Conservation (phyloP, 2,797 vertebrate genomes). For the Zenarchopterus dispar region DNA sequence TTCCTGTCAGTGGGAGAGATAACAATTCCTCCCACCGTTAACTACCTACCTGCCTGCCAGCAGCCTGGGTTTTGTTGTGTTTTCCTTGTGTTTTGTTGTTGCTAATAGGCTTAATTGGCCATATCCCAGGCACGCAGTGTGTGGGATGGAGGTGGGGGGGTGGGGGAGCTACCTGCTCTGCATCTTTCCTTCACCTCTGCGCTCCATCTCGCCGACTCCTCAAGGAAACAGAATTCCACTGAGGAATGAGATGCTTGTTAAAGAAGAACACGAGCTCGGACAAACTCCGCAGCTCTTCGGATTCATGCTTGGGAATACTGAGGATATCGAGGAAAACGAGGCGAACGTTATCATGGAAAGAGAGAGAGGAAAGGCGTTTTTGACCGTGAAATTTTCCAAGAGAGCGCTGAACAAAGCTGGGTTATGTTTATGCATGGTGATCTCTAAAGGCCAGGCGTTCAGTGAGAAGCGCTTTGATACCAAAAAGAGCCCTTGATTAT, state of each 20-base stretch:
- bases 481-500: constrained; percentile 65
- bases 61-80: constrained; percentile 72
- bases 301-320: neutral
- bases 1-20: constrained; percentile 72
- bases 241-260: constrained; percentile 53
- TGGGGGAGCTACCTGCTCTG: constrained; percentile 72
- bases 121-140: constrained; percentile 68
- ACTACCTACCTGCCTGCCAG: constrained; percentile 75
- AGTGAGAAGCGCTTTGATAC: constrained; percentile 72
- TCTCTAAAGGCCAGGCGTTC: constrained; percentile 70
- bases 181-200: constrained; percentile 46
- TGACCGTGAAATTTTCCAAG: constrained; percentile 25
- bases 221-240: constrained; percentile 67
- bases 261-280: constrained; percentile 24
- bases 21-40: constrained; percentile 83
- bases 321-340: constrained; percentile 9
- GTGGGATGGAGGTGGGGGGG: constrained; percentile 24
- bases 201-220: constrained; percentile 52
- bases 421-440: constrained; percentile 82
- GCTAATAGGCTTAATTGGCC: constrained; percentile 85
- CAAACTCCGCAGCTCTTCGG: neutral
- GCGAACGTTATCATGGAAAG: neutral
- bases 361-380: constrained; percentile 29
- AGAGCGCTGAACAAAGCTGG: constrained; percentile 72
- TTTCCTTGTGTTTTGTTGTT: constrained; percentile 84